Evolutionary conservation across 37 sponge, comb jelly and placozoan species (phyloP), one percentile per base, ranked within the genome.

Genomic region (Bolinopsis microptera): DNA sequence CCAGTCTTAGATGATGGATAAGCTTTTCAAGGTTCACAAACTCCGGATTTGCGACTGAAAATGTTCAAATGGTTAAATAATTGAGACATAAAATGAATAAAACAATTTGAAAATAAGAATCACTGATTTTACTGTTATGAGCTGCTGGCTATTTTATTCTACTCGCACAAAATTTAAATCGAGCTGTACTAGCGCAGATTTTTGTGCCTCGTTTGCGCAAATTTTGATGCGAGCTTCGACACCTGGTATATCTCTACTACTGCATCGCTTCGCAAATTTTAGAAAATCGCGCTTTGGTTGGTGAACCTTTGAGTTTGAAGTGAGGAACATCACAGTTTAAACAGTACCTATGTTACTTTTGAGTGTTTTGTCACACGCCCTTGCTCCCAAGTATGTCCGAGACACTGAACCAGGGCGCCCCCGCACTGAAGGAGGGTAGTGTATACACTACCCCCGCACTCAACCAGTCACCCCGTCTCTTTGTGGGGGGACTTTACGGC

Each of bases 391-490:
- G 61, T 48, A 48, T 48, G 61, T 48, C 61, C 61, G 61, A 48
- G 61, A n/a, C n/a, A n/a, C n/a, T n/a, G n/a, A n/a, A n/a, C n/a
- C n/a, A n/a, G n/a, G n/a, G n/a, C n/a, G n/a, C n/a, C n/a, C n/a
- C n/a, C n/a, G n/a, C n/a, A n/a, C n/a, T n/a, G n/a, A n/a, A n/a
- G n/a, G 61, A 48, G 13, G 13, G 9, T 13, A 13, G 13, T 5
- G 13, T 18, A 48, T 5, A 18, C 61, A 48, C 61, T 5, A 48
- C 61, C 13, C n/a, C n/a, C n/a, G n/a, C n/a, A n/a, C 13, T 48
- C 5, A 36, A 77, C 35, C 48, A 86, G 8, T 86, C 90, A 5
- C 61, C 90, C 23, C 41, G 90, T 26, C 90, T 86, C 90, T 86
- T 86, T 24, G 90, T 86, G 38, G 90, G 90, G 27, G 90, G 90